phyloP scores from a whole-genome alignment of 2,113 vertebrate genomes.

The Australoheros scitulus region DNA sequence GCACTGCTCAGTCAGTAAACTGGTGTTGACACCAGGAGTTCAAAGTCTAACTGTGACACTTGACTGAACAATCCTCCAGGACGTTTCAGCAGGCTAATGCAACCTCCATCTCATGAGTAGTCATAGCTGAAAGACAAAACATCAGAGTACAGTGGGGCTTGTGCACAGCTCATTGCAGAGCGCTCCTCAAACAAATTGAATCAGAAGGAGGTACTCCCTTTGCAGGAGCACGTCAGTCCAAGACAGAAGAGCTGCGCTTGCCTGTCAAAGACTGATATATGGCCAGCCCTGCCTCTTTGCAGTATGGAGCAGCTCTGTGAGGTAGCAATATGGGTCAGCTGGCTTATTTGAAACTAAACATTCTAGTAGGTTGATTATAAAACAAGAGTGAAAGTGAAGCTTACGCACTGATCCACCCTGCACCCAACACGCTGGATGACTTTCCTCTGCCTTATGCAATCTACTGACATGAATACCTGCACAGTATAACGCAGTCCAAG shows the following conservation, averaged over 20 bases:
- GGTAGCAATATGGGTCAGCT: constrained; percentile 48
- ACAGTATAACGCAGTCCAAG: not conserved
- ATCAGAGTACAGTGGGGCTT: constrained; percentile 4
- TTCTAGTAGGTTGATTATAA: constrained; percentile 61
- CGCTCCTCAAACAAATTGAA: constrained; percentile 9
- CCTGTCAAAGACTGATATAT: constrained; percentile 35
- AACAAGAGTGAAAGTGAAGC: constrained; percentile 58
- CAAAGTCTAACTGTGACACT: constrained; percentile 27
- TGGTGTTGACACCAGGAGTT: constrained; percentile 54
- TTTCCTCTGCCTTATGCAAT: constrained; percentile 9
- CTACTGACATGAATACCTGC: constrained; percentile 6
- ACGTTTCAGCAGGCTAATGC: constrained; percentile 20
- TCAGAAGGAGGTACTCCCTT: constrained; percentile 32
- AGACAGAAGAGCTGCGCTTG: constrained; percentile 19
- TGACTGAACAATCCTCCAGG: constrained; percentile 44
- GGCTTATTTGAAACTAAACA: constrained; percentile 56
- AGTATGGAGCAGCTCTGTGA: not conserved
- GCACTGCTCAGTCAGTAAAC: constrained; percentile 26
- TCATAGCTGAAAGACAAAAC: constrained; percentile 22
- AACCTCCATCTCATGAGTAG: constrained; percentile 20
- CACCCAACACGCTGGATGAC: constrained; percentile 10
- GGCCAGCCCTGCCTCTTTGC: not conserved
- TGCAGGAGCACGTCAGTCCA: constrained; percentile 8
- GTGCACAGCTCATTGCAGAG: not conserved
- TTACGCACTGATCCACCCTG: not conserved